phyloP scores from a whole-genome alignment of 2,797 vertebrate genomes.

The Sorex maritimensis region DNA sequence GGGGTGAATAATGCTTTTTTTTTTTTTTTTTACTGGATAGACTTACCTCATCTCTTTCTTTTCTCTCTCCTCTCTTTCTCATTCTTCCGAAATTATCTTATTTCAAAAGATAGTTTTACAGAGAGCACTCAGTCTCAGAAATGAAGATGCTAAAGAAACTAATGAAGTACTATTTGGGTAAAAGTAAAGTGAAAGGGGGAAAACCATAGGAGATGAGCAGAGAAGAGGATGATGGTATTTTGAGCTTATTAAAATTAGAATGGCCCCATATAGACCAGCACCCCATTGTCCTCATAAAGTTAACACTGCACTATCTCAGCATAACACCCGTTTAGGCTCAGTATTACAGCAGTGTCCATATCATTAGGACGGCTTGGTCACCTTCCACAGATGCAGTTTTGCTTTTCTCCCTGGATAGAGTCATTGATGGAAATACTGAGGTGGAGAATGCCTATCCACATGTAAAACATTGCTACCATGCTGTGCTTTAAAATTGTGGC shows the following conservation, averaged over 20 bases:
- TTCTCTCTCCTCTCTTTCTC: too few species aligned
- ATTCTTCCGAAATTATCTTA: neutral
- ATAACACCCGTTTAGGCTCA: constrained; percentile 36
- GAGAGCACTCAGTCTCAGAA: neutral
- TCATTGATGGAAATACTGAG: constrained; percentile 57
- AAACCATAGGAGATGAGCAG: neutral
- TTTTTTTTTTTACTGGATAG: too few species aligned
- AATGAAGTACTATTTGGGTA: constrained; percentile 28
- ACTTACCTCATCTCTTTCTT: too few species aligned
- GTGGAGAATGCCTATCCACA: constrained; percentile 2
- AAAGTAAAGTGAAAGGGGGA: constrained; percentile 57
- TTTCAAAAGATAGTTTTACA: constrained; percentile 32
- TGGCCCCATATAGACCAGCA: neutral
- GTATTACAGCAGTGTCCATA: neutral
- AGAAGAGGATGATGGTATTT: neutral
- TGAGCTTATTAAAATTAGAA: constrained; percentile 68
- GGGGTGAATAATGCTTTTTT: too few species aligned
- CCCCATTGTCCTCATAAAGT: neutral
- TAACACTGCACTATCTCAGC: neutral
- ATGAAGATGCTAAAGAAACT: constrained; percentile 17
- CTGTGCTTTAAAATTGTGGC: constrained; percentile 75
- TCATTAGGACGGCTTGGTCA: constrained; percentile 5
- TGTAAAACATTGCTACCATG: neutral
- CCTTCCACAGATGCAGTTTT: constrained; percentile 26
- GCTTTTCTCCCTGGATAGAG: constrained; percentile 6